Conservation (phyloP, 2,797 vertebrate genomes). For the Macropodus opercularis region DNA sequence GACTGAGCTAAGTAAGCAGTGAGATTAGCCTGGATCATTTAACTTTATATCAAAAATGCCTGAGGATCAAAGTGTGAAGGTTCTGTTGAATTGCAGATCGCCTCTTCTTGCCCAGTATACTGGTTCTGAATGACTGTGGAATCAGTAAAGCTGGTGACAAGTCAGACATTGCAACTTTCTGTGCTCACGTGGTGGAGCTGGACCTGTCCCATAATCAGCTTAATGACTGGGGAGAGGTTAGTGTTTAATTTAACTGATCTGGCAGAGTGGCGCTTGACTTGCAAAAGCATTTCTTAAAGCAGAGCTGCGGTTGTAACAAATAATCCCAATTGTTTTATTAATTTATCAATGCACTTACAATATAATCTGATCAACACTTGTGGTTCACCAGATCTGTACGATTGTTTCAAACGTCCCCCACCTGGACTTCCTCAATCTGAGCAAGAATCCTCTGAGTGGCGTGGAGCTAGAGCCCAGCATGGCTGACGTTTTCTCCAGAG, state of each 20-base stretch:
- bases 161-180: constrained; percentile 90
- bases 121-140: constrained; percentile 92
- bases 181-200: constrained; percentile 92
- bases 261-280: not conserved
- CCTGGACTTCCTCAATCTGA: constrained; percentile 97
- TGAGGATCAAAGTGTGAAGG: not conserved
- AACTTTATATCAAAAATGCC: not conserved
- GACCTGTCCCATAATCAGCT: constrained; percentile 96
- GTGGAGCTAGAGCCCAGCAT: constrained; percentile 86
- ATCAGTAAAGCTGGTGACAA: constrained; percentile 92
- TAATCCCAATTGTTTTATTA: not conserved
- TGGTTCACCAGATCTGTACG: constrained; percentile 88
- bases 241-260: not conserved
- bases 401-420: constrained; percentile 95
- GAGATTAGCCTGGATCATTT: not conserved
- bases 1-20: not conserved
- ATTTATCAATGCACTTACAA: not conserved
- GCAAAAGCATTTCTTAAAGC: not conserved
- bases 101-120: constrained; percentile 90
- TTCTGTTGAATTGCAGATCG: constrained; percentile 80
- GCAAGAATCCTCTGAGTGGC: constrained; percentile 93
- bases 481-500: constrained; percentile 88
- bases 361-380: not conserved
- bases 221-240: constrained; percentile 94
- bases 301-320: not conserved